phyloP scores from a whole-genome alignment of 2,113 vertebrate genomes.

The Lonchura striata region DNA sequence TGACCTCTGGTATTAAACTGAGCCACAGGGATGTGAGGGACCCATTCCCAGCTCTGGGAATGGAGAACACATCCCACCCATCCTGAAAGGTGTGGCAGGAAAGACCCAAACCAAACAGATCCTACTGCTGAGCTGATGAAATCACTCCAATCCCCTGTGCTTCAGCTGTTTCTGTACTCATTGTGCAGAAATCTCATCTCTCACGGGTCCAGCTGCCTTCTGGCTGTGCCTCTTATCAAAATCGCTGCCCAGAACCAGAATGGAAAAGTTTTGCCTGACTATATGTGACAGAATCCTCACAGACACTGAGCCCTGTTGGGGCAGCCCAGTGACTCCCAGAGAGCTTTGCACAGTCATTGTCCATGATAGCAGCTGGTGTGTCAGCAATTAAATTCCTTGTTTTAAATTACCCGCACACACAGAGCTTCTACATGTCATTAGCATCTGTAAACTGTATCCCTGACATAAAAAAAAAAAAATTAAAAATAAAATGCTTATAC shows the following conservation, averaged over 20 bases:
- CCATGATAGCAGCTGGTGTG: not conserved
- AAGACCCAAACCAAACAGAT: not conserved
- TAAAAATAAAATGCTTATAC: too few species aligned
- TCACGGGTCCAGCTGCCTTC: not conserved
- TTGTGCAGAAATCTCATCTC: not conserved
- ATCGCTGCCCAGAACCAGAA: not conserved
- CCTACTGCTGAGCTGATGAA: not conserved
- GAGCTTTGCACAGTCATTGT: not conserved
- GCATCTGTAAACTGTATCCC: not conserved
- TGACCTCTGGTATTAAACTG: not conserved
- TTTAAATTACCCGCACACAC: not conserved
- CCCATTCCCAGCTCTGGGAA: not conserved
- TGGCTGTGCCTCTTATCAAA: not conserved
- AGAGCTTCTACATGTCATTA: not conserved
- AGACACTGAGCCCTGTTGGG: not conserved
- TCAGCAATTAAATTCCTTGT: not conserved
- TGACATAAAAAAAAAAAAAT: not conserved
- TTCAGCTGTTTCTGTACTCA: not conserved
- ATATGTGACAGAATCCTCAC: not conserved
- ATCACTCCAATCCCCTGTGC: accelerated
- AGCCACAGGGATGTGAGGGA: accelerated
- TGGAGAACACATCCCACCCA: not conserved
- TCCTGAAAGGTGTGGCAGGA: not conserved
- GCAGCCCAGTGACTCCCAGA: not conserved
- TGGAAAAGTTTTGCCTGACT: not conserved